These are phyloP conservation scores for Hypercompe scribonia DNA, from an alignment of 2,888 invertebrate genomes.

Conservation along the genomic window DNA sequence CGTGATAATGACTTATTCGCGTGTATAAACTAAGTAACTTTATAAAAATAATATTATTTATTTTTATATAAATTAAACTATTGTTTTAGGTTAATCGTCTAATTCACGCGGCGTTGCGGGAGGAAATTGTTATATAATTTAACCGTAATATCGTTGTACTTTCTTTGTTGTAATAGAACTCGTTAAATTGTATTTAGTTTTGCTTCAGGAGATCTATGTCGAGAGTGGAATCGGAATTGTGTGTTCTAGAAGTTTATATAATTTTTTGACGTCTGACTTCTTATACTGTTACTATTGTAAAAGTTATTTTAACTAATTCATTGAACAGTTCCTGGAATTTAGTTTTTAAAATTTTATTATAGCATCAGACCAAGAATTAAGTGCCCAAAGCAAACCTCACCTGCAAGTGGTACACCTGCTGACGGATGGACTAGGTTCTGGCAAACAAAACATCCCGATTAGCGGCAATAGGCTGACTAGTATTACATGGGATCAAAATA, in stretches of 20 bases:
- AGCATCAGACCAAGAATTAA: too few species aligned
- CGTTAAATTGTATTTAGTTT: conserved; percentile 43
- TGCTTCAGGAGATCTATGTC: conserved; percentile 27
- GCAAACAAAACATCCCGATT: too few species aligned
- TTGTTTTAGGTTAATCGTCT: conserved; percentile 39
- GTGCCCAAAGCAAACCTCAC: too few species aligned
- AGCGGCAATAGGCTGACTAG: too few species aligned
- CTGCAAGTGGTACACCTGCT: too few species aligned
- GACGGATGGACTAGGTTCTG: too few species aligned
- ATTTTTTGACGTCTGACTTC: neutral
- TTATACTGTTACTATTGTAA: neutral
- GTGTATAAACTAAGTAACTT: neutral
- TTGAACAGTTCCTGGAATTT: neutral
- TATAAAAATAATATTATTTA: conserved; percentile 9
- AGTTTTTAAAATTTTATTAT: neutral
- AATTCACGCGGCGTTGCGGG: conserved; percentile 6
- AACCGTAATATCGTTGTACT: conserved; percentile 19
- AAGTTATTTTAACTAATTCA: neutral
- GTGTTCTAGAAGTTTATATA: neutral
- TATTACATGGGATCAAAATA: too few species aligned
- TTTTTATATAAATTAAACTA: conserved; percentile 26
- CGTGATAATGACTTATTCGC: conserved; percentile 14
- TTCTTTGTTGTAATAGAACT: conserved; percentile 34
- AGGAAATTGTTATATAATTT: conserved; percentile 30
- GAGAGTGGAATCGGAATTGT: conserved; percentile 4